Evolutionary conservation across 2,888 invertebrate species (phyloP), one percentile per base, ranked within the genome.

Genomic region (Caenorhabditis macrosperma): DNA sequence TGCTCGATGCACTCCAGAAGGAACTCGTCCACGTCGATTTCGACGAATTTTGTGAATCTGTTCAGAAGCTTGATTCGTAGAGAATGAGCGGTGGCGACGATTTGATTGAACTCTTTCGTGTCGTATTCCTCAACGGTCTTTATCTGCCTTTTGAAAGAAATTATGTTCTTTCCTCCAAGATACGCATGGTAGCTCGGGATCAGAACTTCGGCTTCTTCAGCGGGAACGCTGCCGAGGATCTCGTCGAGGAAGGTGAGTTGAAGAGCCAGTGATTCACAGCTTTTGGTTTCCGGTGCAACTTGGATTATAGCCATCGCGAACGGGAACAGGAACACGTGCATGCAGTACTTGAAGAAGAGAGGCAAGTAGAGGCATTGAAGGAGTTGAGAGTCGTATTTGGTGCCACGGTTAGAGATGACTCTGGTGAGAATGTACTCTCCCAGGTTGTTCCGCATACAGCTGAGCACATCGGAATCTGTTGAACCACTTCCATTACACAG

Each of bases 61-160:
- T 57, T 66, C 17, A 76, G 61, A 20, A 76, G 26, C 22, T 67
- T 63, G 30, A 76, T 54, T n/a, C 76, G 54, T 7, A 76, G 55
- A 20, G 76, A 68, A 44, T 77, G 76, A n/a, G 69, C 57, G 20
- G 41, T 41, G 5, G 64, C 69, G 3, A 63, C 60, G 22, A 79
- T 75, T 4, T 64, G 33, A 38, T 79, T 79, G 57, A 79, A 79
- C n/a, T 79, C 79, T 38, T 79, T 79, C n/a, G 35, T 67, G 7
- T 61, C 61, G 20, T 61, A 60, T 9, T 78, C 78, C 4, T 72
- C 71, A n/a, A 71, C 35, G 5, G 61, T 54, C 78, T 74, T 78
- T 20, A 63, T 67, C 41, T 59, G 59, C 22, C 71, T 46, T 24
- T 26, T 41, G 55, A 72, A 22, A 24, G 46, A 60, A 17, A 72